Conservation (phyloP, 2,888 invertebrate genomes). For the Eupithecia abbreviata region DNA sequence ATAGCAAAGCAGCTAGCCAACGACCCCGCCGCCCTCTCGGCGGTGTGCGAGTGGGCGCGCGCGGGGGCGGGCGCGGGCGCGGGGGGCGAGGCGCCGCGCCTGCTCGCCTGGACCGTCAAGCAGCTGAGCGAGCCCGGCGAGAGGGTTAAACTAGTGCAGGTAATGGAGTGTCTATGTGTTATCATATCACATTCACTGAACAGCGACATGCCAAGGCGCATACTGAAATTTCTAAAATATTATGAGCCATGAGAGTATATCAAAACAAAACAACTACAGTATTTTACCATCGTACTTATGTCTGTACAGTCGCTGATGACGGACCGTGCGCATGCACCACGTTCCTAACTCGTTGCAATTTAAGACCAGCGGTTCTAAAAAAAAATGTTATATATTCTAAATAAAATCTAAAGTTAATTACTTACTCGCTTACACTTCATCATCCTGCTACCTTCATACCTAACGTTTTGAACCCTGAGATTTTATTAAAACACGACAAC, state of each 20-base stretch:
- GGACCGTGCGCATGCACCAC: too few species aligned
- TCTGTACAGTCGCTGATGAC: too few species aligned
- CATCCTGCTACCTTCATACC: too few species aligned
- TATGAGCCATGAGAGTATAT: too few species aligned
- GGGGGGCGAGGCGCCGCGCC: conserved; percentile 90
- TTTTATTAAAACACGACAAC: background rate
- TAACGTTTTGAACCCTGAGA: background rate
- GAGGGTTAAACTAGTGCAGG: conserved; percentile 24
- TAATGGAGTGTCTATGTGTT: background rate
- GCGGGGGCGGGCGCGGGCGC: conserved; percentile 92
- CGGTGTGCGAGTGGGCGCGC: conserved; percentile 89
- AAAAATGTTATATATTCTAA: too few species aligned
- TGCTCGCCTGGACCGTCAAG: conserved; percentile 87
- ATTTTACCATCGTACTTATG: background rate
- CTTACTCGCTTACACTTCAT: too few species aligned
- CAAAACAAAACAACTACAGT: too few species aligned
- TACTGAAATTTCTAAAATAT: background rate
- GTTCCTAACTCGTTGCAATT: too few species aligned
- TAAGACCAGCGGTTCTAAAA: too few species aligned
- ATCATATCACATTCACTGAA: background rate
- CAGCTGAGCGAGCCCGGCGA: conserved; percentile 40
- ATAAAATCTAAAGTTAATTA: too few species aligned
- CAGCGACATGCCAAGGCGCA: background rate
- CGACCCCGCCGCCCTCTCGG: conserved; percentile 82
- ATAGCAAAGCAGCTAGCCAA: conserved; percentile 87